Percentiles rank a stretch among this genome's conserved stretches.
These are phyloP conservation scores for Prunella himalayana DNA, from an alignment of 2,113 vertebrate genomes.

Conservation along the genomic window DNA sequence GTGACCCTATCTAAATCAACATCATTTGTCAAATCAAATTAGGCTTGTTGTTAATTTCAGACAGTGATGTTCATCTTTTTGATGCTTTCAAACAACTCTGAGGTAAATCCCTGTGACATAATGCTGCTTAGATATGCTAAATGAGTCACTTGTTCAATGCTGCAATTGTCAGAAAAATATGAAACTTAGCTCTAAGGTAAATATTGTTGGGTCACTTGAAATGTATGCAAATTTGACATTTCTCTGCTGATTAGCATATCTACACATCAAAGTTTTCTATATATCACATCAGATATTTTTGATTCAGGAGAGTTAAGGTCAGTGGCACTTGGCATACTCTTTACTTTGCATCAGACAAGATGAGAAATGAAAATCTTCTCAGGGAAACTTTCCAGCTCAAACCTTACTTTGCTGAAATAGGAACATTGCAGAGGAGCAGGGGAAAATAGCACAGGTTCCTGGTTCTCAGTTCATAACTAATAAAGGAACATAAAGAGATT, in stretches of 20 bases:
- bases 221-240: conserved; percentile 99
- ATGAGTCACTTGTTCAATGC: conserved; percentile 82
- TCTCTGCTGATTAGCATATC: conserved; percentile 89
- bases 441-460: neutral
- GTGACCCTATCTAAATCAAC: conserved; percentile 81
- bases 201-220: conserved; percentile 85
- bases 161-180: conserved; percentile 87
- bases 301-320: conserved; percentile 73
- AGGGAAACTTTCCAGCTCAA: conserved; percentile 33
- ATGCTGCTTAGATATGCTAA: conserved; percentile 81
- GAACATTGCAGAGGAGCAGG: neutral
- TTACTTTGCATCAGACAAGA: conserved; percentile 58
- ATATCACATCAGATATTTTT: conserved; percentile 73
- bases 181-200: conserved; percentile 85
- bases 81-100: conserved; percentile 74
- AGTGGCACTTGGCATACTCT: conserved; percentile 68
- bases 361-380: conserved; percentile 52
- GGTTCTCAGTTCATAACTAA: neutral
- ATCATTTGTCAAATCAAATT: conserved; percentile 89
- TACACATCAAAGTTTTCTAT: conserved; percentile 81
- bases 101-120: conserved; percentile 79
- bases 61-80: conserved; percentile 81
- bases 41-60: conserved; percentile 79
- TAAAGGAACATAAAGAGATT: neutral
- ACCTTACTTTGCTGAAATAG: conserved; percentile 8